Percentiles rank a stretch among this genome's conserved stretches.
These are phyloP conservation scores for Bovichtus variegatus DNA, from an alignment of 2,797 vertebrate species.

Conservation along the genomic window DNA sequence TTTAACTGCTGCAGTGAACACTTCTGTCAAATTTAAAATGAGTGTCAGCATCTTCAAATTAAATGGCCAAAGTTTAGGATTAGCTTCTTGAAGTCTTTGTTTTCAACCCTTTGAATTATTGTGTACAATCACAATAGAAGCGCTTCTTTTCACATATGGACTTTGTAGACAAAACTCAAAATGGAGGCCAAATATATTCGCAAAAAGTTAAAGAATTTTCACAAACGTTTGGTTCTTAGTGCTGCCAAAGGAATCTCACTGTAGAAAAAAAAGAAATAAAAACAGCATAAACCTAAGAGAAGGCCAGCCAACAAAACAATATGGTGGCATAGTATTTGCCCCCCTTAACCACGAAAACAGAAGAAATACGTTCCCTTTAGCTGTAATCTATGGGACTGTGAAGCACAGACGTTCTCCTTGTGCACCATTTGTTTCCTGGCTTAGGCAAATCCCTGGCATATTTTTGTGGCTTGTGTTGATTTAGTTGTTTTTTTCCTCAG, in stretches of 20 bases:
- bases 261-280: no score
- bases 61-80: background rate
- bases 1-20: background rate
- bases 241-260: background rate
- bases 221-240: background rate
- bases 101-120: background rate
- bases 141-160: background rate
- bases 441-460: conserved; percentile 63
- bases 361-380: conserved; percentile 27
- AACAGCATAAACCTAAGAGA: background rate
- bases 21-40: background rate
- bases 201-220: background rate
- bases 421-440: conserved; percentile 59
- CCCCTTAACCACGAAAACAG: conserved; percentile 14
- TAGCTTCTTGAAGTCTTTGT: no score
- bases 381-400: conserved; percentile 43
- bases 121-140: background rate
- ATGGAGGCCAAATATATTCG: background rate
- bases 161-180: background rate
- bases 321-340: conserved; percentile 12
- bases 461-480: conserved; percentile 60
- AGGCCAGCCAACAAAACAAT: conserved; percentile 15
- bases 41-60: background rate
- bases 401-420: conserved; percentile 36
- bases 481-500: conserved; percentile 7